phyloP scores from a whole-genome alignment of 1,140 invertebrate species.

The Lordiphosa stackelbergi region DNA sequence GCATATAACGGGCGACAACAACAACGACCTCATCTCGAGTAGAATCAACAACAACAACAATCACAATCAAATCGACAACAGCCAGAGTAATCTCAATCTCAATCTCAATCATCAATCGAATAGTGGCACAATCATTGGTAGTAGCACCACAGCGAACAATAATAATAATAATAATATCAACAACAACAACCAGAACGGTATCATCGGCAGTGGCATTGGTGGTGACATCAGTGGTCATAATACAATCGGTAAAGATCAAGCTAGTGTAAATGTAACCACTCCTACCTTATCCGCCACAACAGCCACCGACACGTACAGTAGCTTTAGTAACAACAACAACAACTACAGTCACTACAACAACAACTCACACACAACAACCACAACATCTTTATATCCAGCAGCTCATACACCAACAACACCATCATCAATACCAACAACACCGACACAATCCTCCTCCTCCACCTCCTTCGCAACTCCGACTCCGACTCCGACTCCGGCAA shows the following conservation, averaged over 20 bases:
- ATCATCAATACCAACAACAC: conserved; percentile 27
- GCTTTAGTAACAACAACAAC: conserved; percentile 11
- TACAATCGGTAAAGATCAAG: conserved; percentile 77
- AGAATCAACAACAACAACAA: conserved; percentile 40
- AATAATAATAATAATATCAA: conserved; percentile 50
- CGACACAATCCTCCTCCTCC: conserved; percentile 10
- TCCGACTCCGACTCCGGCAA: too few species aligned
- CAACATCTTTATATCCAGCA: conserved; percentile 71
- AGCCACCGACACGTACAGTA: conserved; percentile 14
- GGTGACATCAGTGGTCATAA: conserved; percentile 68
- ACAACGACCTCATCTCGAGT: conserved; percentile 49
- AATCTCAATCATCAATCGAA: conserved; percentile 68
- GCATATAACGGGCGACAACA: conserved; percentile 73
- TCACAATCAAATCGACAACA: conserved; percentile 45
- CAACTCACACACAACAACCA: conserved; percentile 50
- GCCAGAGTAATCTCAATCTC: conserved; percentile 24
- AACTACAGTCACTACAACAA: conserved; percentile 17
- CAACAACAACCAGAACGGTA: conserved; percentile 63
- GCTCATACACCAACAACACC: conserved; percentile 60
- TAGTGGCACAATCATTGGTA: conserved; percentile 77
- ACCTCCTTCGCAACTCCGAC: conserved; percentile 10
- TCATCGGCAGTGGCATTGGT: conserved; percentile 73
- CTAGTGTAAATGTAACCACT: conserved; percentile 36
- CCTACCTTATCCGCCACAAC: conserved; percentile 9
- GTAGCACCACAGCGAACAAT: conserved; percentile 65